Base-by-base conservation (phyloP, 2,888 invertebrate species). In the Standfussiana lucernea region DNA sequence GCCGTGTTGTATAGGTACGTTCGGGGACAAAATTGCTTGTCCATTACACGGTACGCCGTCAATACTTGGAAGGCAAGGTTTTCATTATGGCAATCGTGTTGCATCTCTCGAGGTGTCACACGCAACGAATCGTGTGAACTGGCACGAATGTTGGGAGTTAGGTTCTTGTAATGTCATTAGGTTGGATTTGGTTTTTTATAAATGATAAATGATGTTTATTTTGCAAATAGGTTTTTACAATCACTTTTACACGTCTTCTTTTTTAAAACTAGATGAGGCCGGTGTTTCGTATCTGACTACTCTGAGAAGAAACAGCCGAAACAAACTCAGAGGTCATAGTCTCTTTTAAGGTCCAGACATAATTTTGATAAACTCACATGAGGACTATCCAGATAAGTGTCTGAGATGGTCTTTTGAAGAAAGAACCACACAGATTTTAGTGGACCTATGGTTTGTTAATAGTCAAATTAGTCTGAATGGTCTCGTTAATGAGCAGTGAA, bases 61-160 rank as follows among this genome's bases (percentile, higher is more conserved):
- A 67, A 77, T 80, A 83, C 78, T 67, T 75, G 70, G 84, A 84
- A 84, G 62, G 75, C 82, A 70, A 71, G 62, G 87, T 80, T 86
- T 82, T 75, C 75, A 86, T 84, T 88, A 80, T 77, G 75, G 77
- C 86, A 82, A 74, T 80, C 77, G 80, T 84, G 83, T 79, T 79
- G 78, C 73, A 80, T 86, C 84, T 83, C 75, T 71, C 45, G 72
- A 78, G 79, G 74, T 82, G 82, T 73, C 77, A 80, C 90, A 87
- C 89, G 88, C 84, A 84, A 87, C 64, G 75, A 68, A 77, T 83
- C 90, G 86, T 91, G 91, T 83, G 89, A 91, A 91, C 82, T 79
- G 83, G 88, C 88, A 88, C 90, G 81, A 67, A 53, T 68, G 78
- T 85, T 84, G 79, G 84, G 80, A 86, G 78, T 85, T 90, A 88